Conservation (phyloP, 92 coral and sea anemone genomes). For the Plumapathes pennacea region DNA sequence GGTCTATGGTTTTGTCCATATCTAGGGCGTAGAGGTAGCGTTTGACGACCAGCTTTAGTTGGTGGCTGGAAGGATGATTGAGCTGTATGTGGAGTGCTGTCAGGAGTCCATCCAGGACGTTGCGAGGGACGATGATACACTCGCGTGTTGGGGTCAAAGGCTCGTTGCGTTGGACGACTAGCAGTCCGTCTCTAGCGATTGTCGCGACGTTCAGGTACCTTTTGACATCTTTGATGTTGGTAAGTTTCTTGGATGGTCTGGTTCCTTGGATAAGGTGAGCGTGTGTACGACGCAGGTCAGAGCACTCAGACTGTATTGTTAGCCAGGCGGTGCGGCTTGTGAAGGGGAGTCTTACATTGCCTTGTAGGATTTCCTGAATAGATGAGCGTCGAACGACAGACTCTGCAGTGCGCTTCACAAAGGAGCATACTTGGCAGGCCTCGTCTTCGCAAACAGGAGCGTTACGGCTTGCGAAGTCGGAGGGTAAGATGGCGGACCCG, state of each 20-base stretch:
- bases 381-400: slow-evolving; percentile 44
- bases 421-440: slow-evolving; percentile 47
- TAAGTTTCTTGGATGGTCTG: slow-evolving; percentile 54
- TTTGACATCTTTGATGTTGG: slow-evolving; percentile 13
- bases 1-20: slow-evolving; percentile 47
- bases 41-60: slow-evolving; percentile 43
- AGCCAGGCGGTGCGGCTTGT: slow-evolving; percentile 60
- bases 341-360: slow-evolving; percentile 37
- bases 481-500: slow-evolving; percentile 42
- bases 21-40: slow-evolving; percentile 60
- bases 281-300: slow-evolving; percentile 41
- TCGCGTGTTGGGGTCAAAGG: slow-evolving; percentile 47
- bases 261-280: slow-evolving; percentile 62
- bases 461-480: slow-evolving; percentile 62
- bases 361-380: slow-evolving; percentile 33
- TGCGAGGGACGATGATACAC: slow-evolving; percentile 55
- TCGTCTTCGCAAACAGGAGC: slow-evolving; percentile 52
- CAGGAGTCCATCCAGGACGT: slow-evolving; percentile 51
- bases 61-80: slow-evolving; percentile 47
- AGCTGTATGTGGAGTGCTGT: slow-evolving; percentile 62
- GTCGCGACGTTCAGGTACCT: slow-evolving; percentile 8
- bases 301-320: not conserved
- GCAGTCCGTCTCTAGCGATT: slow-evolving; percentile 46
- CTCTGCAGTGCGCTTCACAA: slow-evolving; percentile 25
- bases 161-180: slow-evolving; percentile 56